These are phyloP conservation scores for Synanthedon vespiformis DNA, from an alignment of 2,888 invertebrate genomes.

Conservation along the genomic window DNA sequence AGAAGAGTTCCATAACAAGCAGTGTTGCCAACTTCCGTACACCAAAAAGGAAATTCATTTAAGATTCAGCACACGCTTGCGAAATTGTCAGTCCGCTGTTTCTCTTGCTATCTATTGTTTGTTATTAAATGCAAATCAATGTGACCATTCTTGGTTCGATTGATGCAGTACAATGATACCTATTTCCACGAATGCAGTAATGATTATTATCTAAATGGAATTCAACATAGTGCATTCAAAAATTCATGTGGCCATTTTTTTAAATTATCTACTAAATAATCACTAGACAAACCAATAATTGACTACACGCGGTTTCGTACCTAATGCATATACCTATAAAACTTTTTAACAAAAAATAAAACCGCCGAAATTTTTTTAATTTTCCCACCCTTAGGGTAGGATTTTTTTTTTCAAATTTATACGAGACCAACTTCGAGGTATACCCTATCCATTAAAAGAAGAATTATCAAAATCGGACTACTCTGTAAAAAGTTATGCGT, in stretches of 20 bases:
- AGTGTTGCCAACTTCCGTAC: conserved; percentile 48
- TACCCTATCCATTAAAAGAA: too few species aligned
- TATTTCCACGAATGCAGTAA: conserved; percentile 1
- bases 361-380: too few species aligned
- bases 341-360: too few species aligned
- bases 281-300: too few species aligned
- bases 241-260: not conserved
- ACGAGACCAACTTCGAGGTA: too few species aligned
- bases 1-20: conserved; percentile 32
- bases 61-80: conserved; percentile 42
- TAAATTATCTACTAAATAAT: too few species aligned
- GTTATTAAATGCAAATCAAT: conserved; percentile 26
- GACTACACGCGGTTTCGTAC: too few species aligned
- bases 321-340: too few species aligned
- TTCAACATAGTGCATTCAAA: not conserved
- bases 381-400: too few species aligned
- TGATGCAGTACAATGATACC: conserved; percentile 1
- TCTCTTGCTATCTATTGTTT: conserved; percentile 35
- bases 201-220: not conserved
- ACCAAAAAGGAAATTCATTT: conserved; percentile 58
- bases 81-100: conserved; percentile 31
- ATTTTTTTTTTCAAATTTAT: too few species aligned
- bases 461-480: too few species aligned
- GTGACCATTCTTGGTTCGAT: not conserved
- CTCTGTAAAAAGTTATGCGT: too few species aligned